These are phyloP conservation scores for Zootoca vivipara DNA, from an alignment of 2,113 vertebrate genomes.

Conservation along the genomic window DNA sequence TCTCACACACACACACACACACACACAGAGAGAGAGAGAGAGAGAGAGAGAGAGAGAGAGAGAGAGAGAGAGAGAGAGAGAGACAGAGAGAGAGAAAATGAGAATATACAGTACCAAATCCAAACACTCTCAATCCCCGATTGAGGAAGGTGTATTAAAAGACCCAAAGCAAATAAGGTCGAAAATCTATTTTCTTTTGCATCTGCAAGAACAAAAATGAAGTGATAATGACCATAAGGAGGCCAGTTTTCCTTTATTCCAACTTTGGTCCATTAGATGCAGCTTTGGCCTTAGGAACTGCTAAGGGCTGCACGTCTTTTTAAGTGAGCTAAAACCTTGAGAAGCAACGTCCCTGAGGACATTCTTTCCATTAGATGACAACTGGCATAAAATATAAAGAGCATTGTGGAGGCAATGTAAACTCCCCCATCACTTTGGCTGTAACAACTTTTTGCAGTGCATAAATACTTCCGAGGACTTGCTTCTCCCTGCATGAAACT, in stretches of 20 bases:
- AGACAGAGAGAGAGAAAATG: too few species aligned
- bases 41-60: too few species aligned
- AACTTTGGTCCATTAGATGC: slow-evolving; percentile 73
- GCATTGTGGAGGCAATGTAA: slow-evolving; percentile 68
- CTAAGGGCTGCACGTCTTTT: slow-evolving; percentile 72
- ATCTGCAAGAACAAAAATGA: slow-evolving; percentile 67
- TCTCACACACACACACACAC: too few species aligned
- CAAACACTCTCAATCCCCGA: background rate
- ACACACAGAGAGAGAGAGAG: too few species aligned
- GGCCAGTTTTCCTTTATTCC: slow-evolving; percentile 66
- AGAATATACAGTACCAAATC: too few species aligned
- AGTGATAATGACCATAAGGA: slow-evolving; percentile 71
- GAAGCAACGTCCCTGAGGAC: slow-evolving; percentile 71
- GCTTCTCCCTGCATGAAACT: slow-evolving; percentile 61
- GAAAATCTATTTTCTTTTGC: slow-evolving; percentile 43
- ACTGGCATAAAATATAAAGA: slow-evolving; percentile 73
- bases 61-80: too few species aligned
- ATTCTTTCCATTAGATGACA: slow-evolving; percentile 76
- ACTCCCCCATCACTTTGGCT: slow-evolving; percentile 44
- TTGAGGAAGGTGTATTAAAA: slow-evolving; percentile 42
- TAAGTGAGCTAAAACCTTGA: slow-evolving; percentile 73
- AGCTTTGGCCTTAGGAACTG: slow-evolving; percentile 70
- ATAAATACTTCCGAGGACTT: slow-evolving; percentile 65
- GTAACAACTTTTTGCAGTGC: slow-evolving; percentile 55
- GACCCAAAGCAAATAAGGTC: slow-evolving; percentile 59